phyloP scores from a whole-genome alignment of 2,113 vertebrate species.

The Zosterops lateralis region DNA sequence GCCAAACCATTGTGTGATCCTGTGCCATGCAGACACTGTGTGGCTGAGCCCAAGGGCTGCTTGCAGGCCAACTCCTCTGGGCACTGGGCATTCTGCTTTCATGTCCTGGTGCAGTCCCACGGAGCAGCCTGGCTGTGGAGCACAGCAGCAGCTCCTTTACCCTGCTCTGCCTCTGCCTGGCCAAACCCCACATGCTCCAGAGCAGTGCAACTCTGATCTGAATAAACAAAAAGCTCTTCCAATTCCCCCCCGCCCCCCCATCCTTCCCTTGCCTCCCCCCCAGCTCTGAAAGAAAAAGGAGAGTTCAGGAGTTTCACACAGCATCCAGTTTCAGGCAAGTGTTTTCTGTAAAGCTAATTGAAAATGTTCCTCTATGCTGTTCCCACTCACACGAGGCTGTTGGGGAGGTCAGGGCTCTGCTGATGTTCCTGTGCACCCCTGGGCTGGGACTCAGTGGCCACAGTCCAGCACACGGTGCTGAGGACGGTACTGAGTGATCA shows the following conservation, averaged over 20 bases:
- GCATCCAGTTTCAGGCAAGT: slow-evolving; percentile 52
- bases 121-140: neutral
- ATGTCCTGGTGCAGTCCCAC: accelerated
- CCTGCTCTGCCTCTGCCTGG: neutral
- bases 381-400: neutral
- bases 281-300: neutral
- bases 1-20: neutral
- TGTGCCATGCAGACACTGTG: neutral
- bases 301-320: slow-evolving; percentile 51
- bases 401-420: neutral
- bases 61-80: accelerated
- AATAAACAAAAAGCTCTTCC: neutral
- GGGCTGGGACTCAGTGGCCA: neutral
- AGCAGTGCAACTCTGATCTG: neutral
- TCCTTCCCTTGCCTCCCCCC: neutral
- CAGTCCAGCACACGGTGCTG: accelerated
- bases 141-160: neutral
- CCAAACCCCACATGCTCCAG: neutral
- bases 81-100: neutral
- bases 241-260: neutral
- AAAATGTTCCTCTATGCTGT: neutral
- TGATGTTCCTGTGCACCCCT: neutral
- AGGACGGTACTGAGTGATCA: neutral
- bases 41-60: neutral
- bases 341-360: slow-evolving; percentile 36